Conservation (phyloP, 2,113 vertebrate species). For the Passer domesticus region DNA sequence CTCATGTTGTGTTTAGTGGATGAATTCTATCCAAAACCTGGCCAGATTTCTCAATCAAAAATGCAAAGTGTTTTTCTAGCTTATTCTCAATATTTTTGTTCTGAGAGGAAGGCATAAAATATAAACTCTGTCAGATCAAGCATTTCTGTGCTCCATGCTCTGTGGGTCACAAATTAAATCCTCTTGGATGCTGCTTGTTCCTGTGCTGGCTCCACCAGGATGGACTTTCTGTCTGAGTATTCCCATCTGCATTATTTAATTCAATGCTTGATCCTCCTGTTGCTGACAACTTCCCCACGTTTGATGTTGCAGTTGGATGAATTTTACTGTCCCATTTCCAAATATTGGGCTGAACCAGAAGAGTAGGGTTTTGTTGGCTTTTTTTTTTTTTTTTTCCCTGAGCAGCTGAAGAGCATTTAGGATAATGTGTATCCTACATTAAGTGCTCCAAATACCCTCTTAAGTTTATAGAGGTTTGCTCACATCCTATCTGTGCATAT, state of each 20-base stretch:
- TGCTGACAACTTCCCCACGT: not conserved
- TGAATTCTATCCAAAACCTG: not conserved
- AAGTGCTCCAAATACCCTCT: not conserved
- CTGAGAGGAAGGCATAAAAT: not conserved
- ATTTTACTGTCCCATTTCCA: not conserved
- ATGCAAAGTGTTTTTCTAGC: not conserved
- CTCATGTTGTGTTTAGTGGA: not conserved
- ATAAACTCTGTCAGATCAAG: not conserved
- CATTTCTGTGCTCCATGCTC: not conserved
- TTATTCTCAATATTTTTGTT: not conserved
- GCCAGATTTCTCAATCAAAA: not conserved
- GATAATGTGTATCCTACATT: not conserved
- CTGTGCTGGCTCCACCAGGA: not conserved
- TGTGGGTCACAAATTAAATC: not conserved
- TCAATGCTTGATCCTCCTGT: not conserved
- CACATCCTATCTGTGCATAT: not conserved
- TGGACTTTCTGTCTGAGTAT: not conserved
- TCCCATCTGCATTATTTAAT: not conserved
- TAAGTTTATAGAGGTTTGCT: not conserved
- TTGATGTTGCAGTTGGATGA: not conserved
- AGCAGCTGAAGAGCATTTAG: not conserved
- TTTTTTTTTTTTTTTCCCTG: not conserved
- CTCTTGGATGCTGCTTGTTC: accelerated
- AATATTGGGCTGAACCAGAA: not conserved
- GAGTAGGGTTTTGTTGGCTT: no score